These are phyloP conservation scores for Lymantria dispar DNA, from an alignment of 2,888 invertebrate species.

Conservation along the genomic window DNA sequence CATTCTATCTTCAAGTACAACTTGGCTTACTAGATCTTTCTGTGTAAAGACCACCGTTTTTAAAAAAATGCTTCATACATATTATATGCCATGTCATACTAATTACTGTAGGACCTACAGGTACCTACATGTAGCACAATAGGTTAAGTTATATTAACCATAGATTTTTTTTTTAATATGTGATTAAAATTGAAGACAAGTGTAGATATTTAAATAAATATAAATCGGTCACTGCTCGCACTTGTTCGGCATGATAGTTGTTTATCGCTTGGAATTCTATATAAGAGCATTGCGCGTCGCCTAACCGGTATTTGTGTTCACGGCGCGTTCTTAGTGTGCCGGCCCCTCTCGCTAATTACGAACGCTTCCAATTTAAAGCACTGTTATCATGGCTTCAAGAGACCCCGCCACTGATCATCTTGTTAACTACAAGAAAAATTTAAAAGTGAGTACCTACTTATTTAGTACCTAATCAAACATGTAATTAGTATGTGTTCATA, in stretches of 20 bases:
- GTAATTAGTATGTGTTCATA: not conserved
- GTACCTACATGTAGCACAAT: too few species aligned
- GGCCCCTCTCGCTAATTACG: slow-evolving; percentile 25
- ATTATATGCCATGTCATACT: too few species aligned
- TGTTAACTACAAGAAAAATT: slow-evolving; percentile 80
- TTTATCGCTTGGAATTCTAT: slow-evolving; percentile 62
- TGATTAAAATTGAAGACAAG: too few species aligned
- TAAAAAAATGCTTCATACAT: too few species aligned
- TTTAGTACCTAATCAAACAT: not conserved
- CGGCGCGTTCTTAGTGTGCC: slow-evolving; percentile 60
- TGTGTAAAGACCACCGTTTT: too few species aligned
- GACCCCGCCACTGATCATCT: slow-evolving; percentile 85
- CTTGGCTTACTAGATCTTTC: too few species aligned
- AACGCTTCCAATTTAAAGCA: slow-evolving; percentile 10
- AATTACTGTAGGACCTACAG: too few species aligned
- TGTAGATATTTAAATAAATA: not conserved
- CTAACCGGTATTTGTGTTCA: slow-evolving; percentile 51
- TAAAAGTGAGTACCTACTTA: slow-evolving; percentile 75
- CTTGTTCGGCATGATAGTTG: slow-evolving; percentile 57
- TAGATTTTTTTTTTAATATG: too few species aligned
- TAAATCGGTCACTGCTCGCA: slow-evolving; percentile 33
- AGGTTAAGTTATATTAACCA: too few species aligned
- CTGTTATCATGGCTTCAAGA: slow-evolving; percentile 63
- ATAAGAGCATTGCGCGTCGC: slow-evolving; percentile 44
- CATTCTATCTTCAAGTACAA: too few species aligned